Evolutionary conservation across 2,113 vertebrate species (phyloP).

Genomic region (human): GRCh38 chr11:32039501-32040000

Average conservation of each 20-base stretch:
- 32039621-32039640: neutral
- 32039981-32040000: neutral
- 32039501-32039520: neutral
- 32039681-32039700: neutral
- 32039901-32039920: neutral
- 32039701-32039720: neutral
- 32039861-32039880: neutral
- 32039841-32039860: neutral
- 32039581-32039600: neutral
- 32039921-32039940: neutral
- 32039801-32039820: neutral
- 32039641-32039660: neutral
- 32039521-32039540: neutral
- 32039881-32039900: no score
- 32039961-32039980: neutral
- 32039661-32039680: neutral
- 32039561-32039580: no score
- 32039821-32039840: neutral
- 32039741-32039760: neutral
- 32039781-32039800: neutral
- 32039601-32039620: neutral
- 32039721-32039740: neutral
- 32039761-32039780: neutral
- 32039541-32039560: no score
- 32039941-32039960: neutral